Conservation (phyloP, 2,888 invertebrate species). For the Craniophora ligustri region DNA sequence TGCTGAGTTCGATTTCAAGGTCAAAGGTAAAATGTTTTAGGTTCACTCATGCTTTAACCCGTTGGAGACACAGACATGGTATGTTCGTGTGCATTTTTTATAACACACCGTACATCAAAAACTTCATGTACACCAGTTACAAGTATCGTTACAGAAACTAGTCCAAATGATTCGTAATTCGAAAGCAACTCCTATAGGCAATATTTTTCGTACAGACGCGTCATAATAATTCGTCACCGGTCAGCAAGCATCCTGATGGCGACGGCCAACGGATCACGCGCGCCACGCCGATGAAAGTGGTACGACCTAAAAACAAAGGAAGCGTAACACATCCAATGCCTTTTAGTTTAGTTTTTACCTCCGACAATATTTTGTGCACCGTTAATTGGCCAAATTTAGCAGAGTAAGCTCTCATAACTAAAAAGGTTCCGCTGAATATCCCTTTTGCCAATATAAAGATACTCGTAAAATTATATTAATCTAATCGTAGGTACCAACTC, state of each 20-base stretch:
- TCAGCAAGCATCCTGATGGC: slow-evolving; percentile 8
- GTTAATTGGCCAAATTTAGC: neutral
- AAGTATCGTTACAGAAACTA: slow-evolving; percentile 1
- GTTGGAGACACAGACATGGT: too few relatives aligned
- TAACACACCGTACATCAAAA: too few relatives aligned
- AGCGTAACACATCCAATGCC: neutral
- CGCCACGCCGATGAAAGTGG: slow-evolving; percentile 32
- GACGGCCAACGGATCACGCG: slow-evolving; percentile 16
- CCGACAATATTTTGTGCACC: slow-evolving; percentile 9
- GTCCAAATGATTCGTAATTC: neutral
- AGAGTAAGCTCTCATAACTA: neutral
- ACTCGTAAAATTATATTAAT: too few relatives aligned
- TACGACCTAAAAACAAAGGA: slow-evolving; percentile 25
- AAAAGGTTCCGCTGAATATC: too few relatives aligned
- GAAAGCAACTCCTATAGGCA: slow-evolving; percentile 29
- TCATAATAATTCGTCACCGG: neutral
- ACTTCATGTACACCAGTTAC: neutral
- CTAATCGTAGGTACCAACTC: too few relatives aligned
- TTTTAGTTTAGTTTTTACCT: slow-evolving; percentile 1
- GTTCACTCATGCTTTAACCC: too few relatives aligned
- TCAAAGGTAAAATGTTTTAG: too few relatives aligned
- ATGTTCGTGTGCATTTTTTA: too few relatives aligned
- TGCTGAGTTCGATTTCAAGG: too few relatives aligned
- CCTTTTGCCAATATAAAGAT: too few relatives aligned
- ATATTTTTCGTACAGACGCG: neutral